Percentiles rank a stretch among this genome's conserved stretches.
phyloP scores from a whole-genome alignment of 2,888 invertebrate genomes.

The Eudasyphora cyanicolor region DNA sequence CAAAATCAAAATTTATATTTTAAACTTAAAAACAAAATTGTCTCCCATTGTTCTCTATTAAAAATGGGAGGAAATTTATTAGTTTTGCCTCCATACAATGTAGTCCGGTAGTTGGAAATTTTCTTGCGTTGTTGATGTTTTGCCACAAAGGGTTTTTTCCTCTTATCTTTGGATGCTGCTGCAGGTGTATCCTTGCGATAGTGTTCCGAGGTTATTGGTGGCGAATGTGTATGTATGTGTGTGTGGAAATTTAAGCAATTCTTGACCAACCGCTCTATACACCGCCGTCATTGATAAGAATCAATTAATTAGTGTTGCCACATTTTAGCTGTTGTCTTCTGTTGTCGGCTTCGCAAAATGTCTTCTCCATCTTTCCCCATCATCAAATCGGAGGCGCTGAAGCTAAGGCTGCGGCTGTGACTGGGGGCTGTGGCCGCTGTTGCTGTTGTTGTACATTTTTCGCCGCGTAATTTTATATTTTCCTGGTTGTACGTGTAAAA shows the following conservation, averaged over 20 bases:
- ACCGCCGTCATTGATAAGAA: conserved; percentile 56
- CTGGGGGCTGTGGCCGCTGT: background rate
- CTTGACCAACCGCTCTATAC: conserved; percentile 13
- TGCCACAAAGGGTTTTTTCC: conserved; percentile 35
- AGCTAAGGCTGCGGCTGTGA: background rate
- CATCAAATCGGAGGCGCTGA: background rate
- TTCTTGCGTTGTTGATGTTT: conserved; percentile 1
- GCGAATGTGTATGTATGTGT: background rate
- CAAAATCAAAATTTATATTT: too few relatives aligned
- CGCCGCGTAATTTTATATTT: conserved; percentile 10
- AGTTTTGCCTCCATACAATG: background rate
- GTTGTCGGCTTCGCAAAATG: background rate
- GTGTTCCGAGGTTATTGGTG: too few relatives aligned
- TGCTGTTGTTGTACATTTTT: conserved; percentile 32
- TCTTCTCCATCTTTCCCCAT: background rate
- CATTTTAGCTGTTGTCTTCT: conserved; percentile 37
- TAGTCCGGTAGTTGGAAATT: background rate
- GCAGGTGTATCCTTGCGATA: conserved; percentile 12
- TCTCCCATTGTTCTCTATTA: too few relatives aligned
- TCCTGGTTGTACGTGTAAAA: conserved; percentile 26
- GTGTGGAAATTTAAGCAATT: conserved; percentile 41
- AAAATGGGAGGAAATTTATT: conserved; percentile 16
- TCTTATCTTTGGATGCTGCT: conserved; percentile 16
- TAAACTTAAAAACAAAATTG: too few relatives aligned
- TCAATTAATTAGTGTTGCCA: conserved; percentile 65